A percentile compares a stretch with the other conserved stretches of the same genome.
These are phyloP conservation scores for Liolophura sinensis DNA, from an alignment of 1,140 invertebrate species.

Conservation along the genomic window DNA sequence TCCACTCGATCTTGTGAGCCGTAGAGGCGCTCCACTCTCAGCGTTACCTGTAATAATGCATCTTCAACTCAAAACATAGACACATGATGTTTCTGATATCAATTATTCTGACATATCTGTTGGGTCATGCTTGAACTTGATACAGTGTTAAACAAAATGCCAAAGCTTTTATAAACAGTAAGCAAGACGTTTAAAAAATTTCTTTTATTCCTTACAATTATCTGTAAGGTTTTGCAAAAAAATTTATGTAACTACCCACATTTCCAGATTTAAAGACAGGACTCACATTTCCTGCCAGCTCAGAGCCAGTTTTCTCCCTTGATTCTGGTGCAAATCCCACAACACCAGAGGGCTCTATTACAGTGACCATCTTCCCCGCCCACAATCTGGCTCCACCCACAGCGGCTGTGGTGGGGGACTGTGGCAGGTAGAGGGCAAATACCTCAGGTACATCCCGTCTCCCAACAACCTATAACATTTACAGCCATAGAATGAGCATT, in stretches of 20 bases:
- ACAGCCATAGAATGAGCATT: no score
- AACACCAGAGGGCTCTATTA: constrained; percentile 48
- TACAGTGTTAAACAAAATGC: neutral
- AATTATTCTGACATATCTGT: neutral
- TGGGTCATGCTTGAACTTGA: neutral
- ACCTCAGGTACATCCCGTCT: constrained; percentile 24
- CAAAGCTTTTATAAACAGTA: no score
- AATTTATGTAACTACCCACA: neutral
- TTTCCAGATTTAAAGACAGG: neutral
- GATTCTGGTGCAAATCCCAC: constrained; percentile 45
- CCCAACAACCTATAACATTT: no score
- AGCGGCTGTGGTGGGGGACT: constrained; percentile 35
- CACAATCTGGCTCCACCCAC: constrained; percentile 42
- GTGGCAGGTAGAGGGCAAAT: constrained; percentile 47
- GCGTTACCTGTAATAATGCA: constrained; percentile 27
- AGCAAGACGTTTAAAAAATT: neutral
- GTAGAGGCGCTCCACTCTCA: constrained; percentile 43
- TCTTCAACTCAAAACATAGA: neutral
- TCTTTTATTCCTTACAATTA: neutral
- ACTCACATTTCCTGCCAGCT: constrained; percentile 42
- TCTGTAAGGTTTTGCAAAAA: neutral
- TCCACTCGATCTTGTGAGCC: constrained; percentile 45
- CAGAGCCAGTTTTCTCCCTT: constrained; percentile 31
- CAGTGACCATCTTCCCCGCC: constrained; percentile 15
- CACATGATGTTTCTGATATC: neutral